Conservation (phyloP, 1,140 invertebrate genomes). For the Coenobita brevimanus region DNA sequence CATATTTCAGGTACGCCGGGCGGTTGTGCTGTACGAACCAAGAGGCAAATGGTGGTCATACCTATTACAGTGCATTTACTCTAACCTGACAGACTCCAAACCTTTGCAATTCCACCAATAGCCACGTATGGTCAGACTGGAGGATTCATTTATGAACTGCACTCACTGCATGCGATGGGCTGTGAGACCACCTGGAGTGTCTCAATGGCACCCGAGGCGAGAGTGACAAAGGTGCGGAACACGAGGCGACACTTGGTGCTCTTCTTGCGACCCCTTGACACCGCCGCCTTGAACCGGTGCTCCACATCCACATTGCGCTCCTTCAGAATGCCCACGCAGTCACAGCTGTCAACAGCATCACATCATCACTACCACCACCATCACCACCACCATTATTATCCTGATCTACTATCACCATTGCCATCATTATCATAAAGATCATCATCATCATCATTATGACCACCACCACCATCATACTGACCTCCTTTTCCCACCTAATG, state of each 20-base stretch:
- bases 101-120: too few relatives aligned
- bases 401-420: too few relatives aligned
- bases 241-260: conserved; percentile 96
- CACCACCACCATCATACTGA: too few relatives aligned
- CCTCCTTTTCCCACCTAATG: too few relatives aligned
- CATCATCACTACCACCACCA: too few relatives aligned
- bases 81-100: neutral
- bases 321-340: conserved; percentile 84
- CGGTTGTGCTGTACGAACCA: conserved; percentile 91
- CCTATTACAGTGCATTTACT: too few relatives aligned
- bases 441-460: too few relatives aligned
- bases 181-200: conserved; percentile 94
- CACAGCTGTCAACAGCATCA: conserved; percentile 74
- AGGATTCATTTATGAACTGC: too few relatives aligned
- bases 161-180: conserved; percentile 96
- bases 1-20: conserved; percentile 96
- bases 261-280: conserved; percentile 90
- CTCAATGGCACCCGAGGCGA: conserved; percentile 83
- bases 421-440: too few relatives aligned
- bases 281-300: conserved; percentile 81
- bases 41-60: too few relatives aligned
- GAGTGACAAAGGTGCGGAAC: conserved; percentile 85
- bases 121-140: too few relatives aligned
- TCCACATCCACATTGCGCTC: conserved; percentile 97
- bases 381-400: too few relatives aligned